These are phyloP conservation scores for Macrosteles quadrilineatus DNA, from an alignment of 1,140 invertebrate genomes.

Conservation along the genomic window DNA sequence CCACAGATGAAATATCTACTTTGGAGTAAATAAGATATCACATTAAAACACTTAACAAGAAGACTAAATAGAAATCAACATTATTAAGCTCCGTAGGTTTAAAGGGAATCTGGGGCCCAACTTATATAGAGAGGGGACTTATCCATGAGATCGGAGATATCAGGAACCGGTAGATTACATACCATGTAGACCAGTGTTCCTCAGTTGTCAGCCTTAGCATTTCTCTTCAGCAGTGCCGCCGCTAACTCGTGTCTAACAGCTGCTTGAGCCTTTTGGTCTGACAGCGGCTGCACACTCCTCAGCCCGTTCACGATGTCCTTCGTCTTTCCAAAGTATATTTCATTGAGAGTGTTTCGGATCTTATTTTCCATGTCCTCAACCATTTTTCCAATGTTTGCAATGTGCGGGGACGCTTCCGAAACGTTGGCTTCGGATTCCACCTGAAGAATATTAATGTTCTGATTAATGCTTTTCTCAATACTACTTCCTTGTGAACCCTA, in stretches of 20 bases:
- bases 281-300: slow-evolving; percentile 81
- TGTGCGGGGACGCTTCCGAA: slow-evolving; percentile 92
- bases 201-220: slow-evolving; percentile 55
- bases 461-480: no score
- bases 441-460: slow-evolving; percentile 53
- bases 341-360: slow-evolving; percentile 96
- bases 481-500: no score
- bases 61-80: no score
- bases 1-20: no score
- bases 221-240: slow-evolving; percentile 74
- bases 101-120: no score
- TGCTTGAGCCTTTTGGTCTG: slow-evolving; percentile 79
- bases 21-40: no score
- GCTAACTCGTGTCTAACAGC: slow-evolving; percentile 86
- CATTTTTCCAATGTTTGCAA: slow-evolving; percentile 96
- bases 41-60: no score
- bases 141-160: no score
- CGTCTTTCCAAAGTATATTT: slow-evolving; percentile 99
- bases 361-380: slow-evolving; percentile 99
- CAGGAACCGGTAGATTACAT: no score
- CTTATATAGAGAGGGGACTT: no score
- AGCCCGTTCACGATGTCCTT: slow-evolving; percentile 98
- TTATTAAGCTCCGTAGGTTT: no score
- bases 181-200: slow-evolving; percentile 18
- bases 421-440: slow-evolving; percentile 88